Conservation (phyloP, 2,113 vertebrate genomes). For the Ursus arctos region DNA sequence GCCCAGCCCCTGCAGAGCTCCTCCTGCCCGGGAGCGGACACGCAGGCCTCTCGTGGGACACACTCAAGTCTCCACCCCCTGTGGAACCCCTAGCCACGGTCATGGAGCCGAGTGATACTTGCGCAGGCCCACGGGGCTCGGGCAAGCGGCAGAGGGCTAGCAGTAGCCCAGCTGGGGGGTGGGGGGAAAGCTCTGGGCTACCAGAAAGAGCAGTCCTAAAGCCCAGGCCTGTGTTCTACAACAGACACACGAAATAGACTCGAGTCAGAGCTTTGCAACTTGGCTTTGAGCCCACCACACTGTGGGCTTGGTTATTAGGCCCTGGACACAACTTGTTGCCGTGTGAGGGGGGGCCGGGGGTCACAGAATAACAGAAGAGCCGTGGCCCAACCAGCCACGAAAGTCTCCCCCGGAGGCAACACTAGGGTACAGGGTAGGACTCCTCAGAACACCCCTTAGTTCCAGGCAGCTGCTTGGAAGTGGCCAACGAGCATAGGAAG, state of each 20-base stretch:
- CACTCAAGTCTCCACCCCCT: neutral
- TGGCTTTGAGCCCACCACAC: neutral
- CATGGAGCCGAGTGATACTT: neutral
- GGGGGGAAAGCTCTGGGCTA: neutral
- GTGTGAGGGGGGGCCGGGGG: neutral
- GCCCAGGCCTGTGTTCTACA: neutral
- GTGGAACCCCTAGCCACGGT: neutral
- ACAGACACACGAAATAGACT: neutral
- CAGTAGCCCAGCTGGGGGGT: fast-evolving
- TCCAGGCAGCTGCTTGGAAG: neutral
- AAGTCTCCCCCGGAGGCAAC: neutral
- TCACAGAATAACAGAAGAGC: neutral
- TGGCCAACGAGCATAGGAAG: neutral
- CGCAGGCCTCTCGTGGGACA: neutral
- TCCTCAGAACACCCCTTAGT: neutral
- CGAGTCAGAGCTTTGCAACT: neutral
- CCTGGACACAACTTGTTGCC: no score
- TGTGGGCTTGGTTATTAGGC: neutral
- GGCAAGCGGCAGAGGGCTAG: neutral
- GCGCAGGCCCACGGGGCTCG: neutral
- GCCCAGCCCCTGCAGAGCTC: neutral
- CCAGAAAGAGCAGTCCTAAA: neutral
- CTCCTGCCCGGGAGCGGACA: neutral
- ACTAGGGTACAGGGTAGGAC: fast-evolving
- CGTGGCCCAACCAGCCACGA: neutral